Conservation (phyloP, 2,113 vertebrate species). For the Uria lomvia region DNA sequence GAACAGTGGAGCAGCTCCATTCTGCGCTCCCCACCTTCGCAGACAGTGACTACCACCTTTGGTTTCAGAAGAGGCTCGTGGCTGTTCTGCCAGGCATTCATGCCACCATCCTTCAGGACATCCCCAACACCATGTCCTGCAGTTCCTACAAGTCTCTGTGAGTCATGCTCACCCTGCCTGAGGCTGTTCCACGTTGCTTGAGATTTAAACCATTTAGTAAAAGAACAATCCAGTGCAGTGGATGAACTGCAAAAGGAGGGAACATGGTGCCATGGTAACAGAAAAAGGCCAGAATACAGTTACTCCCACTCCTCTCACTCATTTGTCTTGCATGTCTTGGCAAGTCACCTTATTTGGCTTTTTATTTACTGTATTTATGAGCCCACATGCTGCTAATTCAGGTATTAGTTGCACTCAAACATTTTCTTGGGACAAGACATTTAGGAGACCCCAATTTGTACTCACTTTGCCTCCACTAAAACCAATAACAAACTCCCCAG, state of each 20-base stretch:
- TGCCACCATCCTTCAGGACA: not conserved
- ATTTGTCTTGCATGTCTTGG: not conserved
- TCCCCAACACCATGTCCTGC: not conserved
- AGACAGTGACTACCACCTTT: not conserved
- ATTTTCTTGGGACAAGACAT: not conserved
- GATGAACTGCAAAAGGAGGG: not conserved
- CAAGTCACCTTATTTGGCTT: not conserved
- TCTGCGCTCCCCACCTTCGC: not conserved
- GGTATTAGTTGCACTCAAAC: not conserved
- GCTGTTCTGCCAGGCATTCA: not conserved
- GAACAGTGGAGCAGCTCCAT: not conserved
- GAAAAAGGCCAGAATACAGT: not conserved
- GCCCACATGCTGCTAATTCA: not conserved
- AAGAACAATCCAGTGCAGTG: not conserved
- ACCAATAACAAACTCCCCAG: not conserved
- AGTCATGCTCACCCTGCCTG: not conserved
- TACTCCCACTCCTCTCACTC: not conserved
- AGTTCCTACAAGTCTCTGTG: slow-evolving; percentile 13
- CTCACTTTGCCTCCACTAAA: not conserved
- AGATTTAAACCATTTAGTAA: not conserved
- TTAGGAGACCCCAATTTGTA: not conserved
- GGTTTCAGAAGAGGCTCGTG: not conserved
- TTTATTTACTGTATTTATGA: not conserved
- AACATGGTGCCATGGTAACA: not conserved
- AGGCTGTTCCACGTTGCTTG: not conserved